A percentile compares a stretch with the other conserved stretches of the same genome.
Conservation (phyloP, 1,140 invertebrate species). For the Trissolcus basalis region DNA sequence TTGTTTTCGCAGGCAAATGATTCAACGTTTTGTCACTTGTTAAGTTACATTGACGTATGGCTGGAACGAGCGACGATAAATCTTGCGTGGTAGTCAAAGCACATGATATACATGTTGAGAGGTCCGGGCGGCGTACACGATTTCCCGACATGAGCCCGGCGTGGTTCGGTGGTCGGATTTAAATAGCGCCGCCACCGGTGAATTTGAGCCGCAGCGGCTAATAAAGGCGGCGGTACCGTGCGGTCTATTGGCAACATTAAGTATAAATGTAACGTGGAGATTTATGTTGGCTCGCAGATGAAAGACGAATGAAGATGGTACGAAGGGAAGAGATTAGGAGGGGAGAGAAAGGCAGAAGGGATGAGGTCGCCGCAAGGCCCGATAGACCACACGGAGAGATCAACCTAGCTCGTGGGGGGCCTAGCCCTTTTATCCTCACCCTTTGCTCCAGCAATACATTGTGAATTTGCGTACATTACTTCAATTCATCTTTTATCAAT, state of each 20-base stretch:
- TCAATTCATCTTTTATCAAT: no score
- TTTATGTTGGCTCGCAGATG: slow-evolving; percentile 66
- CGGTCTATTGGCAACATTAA: slow-evolving; percentile 73
- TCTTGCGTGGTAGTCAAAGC: slow-evolving; percentile 16
- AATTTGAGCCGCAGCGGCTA: slow-evolving; percentile 42
- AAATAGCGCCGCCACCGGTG: slow-evolving; percentile 26
- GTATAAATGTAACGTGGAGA: slow-evolving; percentile 72
- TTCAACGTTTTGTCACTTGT: no score
- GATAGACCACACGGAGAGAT: slow-evolving; percentile 72
- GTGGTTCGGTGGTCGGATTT: slow-evolving; percentile 24
- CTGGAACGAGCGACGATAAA: slow-evolving; percentile 11
- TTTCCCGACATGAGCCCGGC: slow-evolving; percentile 7
- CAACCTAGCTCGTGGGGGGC: slow-evolving; percentile 67
- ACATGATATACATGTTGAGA: slow-evolving; percentile 17
- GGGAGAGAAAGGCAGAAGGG: slow-evolving; percentile 64
- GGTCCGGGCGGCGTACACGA: slow-evolving; percentile 18
- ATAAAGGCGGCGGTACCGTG: slow-evolving; percentile 60
- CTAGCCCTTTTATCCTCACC: slow-evolving; percentile 53
- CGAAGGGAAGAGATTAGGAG: slow-evolving; percentile 39
- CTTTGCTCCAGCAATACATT: slow-evolving; percentile 8
- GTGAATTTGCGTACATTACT: slow-evolving; percentile 12
- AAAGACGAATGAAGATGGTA: slow-evolving; percentile 52
- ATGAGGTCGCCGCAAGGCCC: slow-evolving; percentile 72
- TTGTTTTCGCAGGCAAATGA: no score
- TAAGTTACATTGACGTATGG: no score